These are phyloP conservation scores for Alligator mississippiensis DNA, from an alignment of 2,113 vertebrate genomes.

Conservation along the genomic window DNA sequence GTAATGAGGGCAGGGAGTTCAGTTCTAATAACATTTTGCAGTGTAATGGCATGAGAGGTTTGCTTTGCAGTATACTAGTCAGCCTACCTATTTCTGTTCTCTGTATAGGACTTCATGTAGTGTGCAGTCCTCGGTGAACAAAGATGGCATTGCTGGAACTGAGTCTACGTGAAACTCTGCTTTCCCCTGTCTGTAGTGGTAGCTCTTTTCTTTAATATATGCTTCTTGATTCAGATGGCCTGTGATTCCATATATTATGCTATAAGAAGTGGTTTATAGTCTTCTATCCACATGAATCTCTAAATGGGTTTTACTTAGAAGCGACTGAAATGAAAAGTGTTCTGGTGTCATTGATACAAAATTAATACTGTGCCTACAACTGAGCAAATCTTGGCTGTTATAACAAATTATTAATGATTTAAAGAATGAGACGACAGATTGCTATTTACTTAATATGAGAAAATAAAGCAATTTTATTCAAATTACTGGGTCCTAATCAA, in stretches of 20 bases:
- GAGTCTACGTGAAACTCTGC: not conserved
- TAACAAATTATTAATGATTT: not conserved
- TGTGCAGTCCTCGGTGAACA: not conserved
- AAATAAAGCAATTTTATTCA: slow-evolving; percentile 83
- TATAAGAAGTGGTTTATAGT: not conserved
- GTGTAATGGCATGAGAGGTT: not conserved
- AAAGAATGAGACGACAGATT: slow-evolving; percentile 27
- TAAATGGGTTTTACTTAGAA: not conserved
- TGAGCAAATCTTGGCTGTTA: not conserved
- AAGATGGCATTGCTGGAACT: not conserved
- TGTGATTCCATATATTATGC: not conserved
- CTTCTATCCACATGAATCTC: not conserved
- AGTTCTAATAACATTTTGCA: too few species aligned
- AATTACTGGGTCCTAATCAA: slow-evolving; percentile 60
- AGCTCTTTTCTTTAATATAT: not conserved
- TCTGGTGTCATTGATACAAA: not conserved
- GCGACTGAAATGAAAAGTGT: not conserved
- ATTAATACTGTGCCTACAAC: not conserved
- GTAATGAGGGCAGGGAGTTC: too few species aligned
- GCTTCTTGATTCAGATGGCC: not conserved
- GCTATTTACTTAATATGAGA: slow-evolving; percentile 69
- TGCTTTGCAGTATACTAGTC: too few species aligned
- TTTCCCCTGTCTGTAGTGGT: not conserved
- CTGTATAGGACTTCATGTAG: too few species aligned
- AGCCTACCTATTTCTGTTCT: too few species aligned